A percentile compares a stretch with the other conserved stretches of the same genome.
Evolutionary conservation across 2,888 invertebrate species (phyloP).

Genomic region (Sphaeridia pumilis): DNA sequence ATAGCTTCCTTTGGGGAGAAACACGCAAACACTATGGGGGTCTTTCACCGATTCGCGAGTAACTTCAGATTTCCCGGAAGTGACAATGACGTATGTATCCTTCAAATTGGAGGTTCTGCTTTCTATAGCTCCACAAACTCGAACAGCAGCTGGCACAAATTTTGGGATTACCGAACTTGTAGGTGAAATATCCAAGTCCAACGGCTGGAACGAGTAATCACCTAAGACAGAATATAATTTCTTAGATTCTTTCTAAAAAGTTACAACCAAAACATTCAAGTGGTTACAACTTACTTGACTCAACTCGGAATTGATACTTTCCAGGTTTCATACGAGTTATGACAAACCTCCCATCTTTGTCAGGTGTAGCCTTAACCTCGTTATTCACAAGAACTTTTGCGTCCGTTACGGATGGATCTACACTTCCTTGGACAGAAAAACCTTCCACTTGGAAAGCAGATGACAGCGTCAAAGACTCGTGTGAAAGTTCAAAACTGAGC

Average conservation of each 20-base stretch:
- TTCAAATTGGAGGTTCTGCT: constrained; percentile 30
- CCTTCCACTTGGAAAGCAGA: constrained; percentile 55
- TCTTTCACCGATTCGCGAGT: constrained; percentile 27
- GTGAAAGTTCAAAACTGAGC: constrained; percentile 23
- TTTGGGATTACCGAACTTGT: constrained; percentile 52
- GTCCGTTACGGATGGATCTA: constrained; percentile 50
- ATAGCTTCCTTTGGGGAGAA: constrained; percentile 61
- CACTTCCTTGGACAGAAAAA: constrained; percentile 67
- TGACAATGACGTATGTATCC: constrained; percentile 15
- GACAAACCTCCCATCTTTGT: constrained; percentile 58
- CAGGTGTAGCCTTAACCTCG: constrained; percentile 53
- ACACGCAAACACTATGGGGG: constrained; percentile 62
- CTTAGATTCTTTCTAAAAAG: too few species aligned
- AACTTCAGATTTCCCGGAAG: background rate
- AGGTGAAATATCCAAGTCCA: constrained; percentile 49
- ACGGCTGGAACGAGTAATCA: constrained; percentile 52
- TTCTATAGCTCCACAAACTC: constrained; percentile 55
- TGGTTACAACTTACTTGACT: constrained; percentile 46
- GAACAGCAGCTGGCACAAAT: constrained; percentile 52
- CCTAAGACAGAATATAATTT: too few species aligned
- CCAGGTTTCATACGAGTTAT: constrained; percentile 69
- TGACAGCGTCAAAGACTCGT: constrained; percentile 21
- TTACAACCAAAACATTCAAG: background rate
- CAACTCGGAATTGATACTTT: constrained; percentile 55
- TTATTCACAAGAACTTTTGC: constrained; percentile 61